A percentile compares a stretch with the other conserved stretches of the same genome.
phyloP scores from a whole-genome alignment of 2,113 vertebrate species.

The Cyprinus carpio region DNA sequence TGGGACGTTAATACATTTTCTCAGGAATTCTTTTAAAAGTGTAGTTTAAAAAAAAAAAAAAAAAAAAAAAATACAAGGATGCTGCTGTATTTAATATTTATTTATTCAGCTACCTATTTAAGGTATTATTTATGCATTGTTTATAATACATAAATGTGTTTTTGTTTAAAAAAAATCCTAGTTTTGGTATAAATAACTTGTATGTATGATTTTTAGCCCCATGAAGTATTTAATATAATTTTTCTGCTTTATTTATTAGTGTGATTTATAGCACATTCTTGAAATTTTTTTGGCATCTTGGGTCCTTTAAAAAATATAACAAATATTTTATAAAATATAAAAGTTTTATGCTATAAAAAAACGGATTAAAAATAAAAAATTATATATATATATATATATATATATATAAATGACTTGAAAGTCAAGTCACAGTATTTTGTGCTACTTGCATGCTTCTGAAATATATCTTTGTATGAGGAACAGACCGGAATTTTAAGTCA shows the following conservation, averaged over 20 bases:
- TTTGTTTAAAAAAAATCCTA: not conserved
- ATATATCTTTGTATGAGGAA: not conserved
- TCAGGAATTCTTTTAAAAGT: not conserved
- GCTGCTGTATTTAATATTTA: conserved; percentile 18
- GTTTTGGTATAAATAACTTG: not conserved
- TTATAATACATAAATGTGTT: not conserved
- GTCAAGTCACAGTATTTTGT: not conserved
- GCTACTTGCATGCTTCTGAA: not conserved
- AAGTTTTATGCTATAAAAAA: too few relatives aligned
- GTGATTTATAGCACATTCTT: not conserved
- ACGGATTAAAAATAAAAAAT: too few relatives aligned
- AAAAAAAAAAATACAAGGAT: not conserved
- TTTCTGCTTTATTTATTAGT: not conserved
- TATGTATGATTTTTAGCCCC: not conserved
- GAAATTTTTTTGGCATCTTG: not conserved
- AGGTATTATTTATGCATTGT: not conserved
- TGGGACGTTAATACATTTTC: conserved; percentile 12
- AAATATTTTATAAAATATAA: too few relatives aligned
- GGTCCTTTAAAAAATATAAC: too few relatives aligned
- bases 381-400: too few relatives aligned
- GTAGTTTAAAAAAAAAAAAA: not conserved
- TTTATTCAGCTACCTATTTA: not conserved
- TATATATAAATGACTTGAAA: not conserved
- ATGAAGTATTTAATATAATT: not conserved
- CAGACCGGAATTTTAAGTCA: not conserved